These are phyloP conservation scores for Eupithecia subumbrata DNA, from an alignment of 2,888 invertebrate species.

Conservation along the genomic window DNA sequence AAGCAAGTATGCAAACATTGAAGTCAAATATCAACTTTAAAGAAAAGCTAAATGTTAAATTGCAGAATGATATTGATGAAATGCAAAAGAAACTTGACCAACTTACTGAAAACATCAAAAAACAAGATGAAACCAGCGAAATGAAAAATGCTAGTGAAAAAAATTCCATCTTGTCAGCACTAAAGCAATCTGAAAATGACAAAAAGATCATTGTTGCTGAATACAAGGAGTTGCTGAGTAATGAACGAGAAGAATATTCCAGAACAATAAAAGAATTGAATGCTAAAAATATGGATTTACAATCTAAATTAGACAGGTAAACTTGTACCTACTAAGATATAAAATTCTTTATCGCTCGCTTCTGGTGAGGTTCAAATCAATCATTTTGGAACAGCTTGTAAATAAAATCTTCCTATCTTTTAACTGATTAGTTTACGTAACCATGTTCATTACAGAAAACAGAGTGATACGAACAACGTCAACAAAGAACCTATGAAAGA, in stretches of 20 bases:
- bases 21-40: slow-evolving; percentile 62
- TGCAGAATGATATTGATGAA: slow-evolving; percentile 55
- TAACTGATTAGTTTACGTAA: slow-evolving; percentile 46
- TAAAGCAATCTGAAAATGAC: slow-evolving; percentile 74
- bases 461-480: slow-evolving; percentile 54
- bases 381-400: slow-evolving; percentile 52
- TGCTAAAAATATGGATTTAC: slow-evolving; percentile 62
- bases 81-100: slow-evolving; percentile 58
- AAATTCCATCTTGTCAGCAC: slow-evolving; percentile 67
- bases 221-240: slow-evolving; percentile 78
- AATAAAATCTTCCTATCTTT: slow-evolving; percentile 54
- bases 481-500: slow-evolving; percentile 63
- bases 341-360: neutral
- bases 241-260: slow-evolving; percentile 78
- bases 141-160: slow-evolving; percentile 55
- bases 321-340: neutral
- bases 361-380: slow-evolving; percentile 54
- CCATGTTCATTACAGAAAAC: slow-evolving; percentile 61
- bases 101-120: slow-evolving; percentile 52
- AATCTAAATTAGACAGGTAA: slow-evolving; percentile 70
- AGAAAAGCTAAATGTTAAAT: slow-evolving; percentile 55
- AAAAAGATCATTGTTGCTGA: slow-evolving; percentile 72
- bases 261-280: slow-evolving; percentile 67
- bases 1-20: slow-evolving; percentile 61
- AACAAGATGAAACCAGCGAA: slow-evolving; percentile 62